A percentile compares a stretch with the other conserved stretches of the same genome.
Conservation (phyloP, 2,888 invertebrate species). For the Watsonalla cultraria region DNA sequence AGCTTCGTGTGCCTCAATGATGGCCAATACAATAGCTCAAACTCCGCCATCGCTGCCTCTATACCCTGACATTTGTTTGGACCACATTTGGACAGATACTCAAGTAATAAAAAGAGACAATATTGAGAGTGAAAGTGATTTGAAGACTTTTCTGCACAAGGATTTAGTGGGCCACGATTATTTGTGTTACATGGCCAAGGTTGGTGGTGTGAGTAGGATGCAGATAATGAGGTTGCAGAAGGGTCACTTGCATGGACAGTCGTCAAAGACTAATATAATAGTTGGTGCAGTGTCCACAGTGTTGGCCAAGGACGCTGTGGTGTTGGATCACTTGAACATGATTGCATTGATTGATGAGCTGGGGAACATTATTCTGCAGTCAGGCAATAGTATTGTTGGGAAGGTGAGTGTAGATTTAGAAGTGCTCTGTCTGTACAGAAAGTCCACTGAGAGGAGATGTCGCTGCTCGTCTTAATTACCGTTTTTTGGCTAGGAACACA, state of each 20-base stretch:
- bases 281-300: constrained; percentile 87
- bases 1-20: constrained; percentile 64
- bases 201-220: constrained; percentile 69
- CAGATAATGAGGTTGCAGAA: constrained; percentile 84
- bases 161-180: constrained; percentile 92
- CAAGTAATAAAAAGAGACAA: constrained; percentile 53
- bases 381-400: constrained; percentile 88
- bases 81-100: constrained; percentile 93
- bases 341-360: constrained; percentile 89
- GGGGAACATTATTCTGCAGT: constrained; percentile 89
- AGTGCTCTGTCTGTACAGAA: no score
- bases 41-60: constrained; percentile 82
- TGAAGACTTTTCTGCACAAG: constrained; percentile 88
- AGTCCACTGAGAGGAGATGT: no score
- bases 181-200: constrained; percentile 85
- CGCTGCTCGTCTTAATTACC: no score
- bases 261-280: constrained; percentile 80
- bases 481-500: no score
- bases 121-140: constrained; percentile 50
- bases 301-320: constrained; percentile 90
- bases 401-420: constrained; percentile 72
- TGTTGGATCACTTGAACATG: constrained; percentile 88
- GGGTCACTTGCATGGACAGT: constrained; percentile 70
- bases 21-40: constrained; percentile 67
- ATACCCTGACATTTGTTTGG: constrained; percentile 91